Conservation (phyloP, 2,797 vertebrate genomes). For the Tapera naevia region DNA sequence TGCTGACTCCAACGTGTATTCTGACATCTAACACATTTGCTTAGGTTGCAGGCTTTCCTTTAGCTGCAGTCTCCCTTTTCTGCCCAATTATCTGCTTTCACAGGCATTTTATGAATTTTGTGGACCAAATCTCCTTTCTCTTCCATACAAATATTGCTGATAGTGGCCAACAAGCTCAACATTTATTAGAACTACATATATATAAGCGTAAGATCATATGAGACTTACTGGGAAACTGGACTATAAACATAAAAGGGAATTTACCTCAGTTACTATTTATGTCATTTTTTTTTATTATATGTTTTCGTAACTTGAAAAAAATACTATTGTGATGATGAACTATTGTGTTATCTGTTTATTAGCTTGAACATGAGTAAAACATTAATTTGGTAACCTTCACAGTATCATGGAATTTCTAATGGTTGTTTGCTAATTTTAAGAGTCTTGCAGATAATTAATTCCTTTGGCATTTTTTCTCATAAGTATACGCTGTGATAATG, state of each 20-base stretch:
- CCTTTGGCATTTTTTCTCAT: not conserved
- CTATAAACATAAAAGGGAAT: not conserved
- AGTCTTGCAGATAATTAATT: not conserved
- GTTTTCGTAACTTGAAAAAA: not conserved
- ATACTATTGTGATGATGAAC: not conserved
- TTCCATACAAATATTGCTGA: not conserved
- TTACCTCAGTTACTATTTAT: not conserved
- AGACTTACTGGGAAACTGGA: not conserved
- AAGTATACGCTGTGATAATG: not conserved
- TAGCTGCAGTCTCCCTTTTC: rapidly evolving
- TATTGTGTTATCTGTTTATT: not conserved
- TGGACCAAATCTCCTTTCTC: rapidly evolving
- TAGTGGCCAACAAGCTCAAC: not conserved
- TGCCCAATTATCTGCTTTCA: not conserved
- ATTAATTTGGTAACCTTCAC: not conserved
- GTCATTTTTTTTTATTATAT: not conserved
- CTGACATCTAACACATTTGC: rapidly evolving
- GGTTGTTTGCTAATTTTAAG: not conserved
- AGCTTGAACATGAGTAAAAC: not conserved
- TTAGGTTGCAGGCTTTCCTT: not conserved
- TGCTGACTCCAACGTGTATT: not conserved
- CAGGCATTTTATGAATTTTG: not conserved
- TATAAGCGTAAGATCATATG: rapidly evolving
- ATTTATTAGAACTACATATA: not conserved
- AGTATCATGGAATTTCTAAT: not conserved